Conservation (phyloP, 2,888 invertebrate species). For the Tenthredo mesomela region DNA sequence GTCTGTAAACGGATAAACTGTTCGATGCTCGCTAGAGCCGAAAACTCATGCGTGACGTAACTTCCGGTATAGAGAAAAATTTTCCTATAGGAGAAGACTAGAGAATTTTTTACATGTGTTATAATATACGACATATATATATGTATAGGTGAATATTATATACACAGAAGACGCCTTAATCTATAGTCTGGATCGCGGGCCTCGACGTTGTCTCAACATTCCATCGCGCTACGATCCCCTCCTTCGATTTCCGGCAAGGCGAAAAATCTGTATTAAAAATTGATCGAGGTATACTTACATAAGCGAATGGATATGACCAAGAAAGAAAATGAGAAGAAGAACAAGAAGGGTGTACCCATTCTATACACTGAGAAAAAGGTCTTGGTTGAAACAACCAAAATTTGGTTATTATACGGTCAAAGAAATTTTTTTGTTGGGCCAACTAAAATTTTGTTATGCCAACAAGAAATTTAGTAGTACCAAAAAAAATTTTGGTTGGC, state of each 20-base stretch:
- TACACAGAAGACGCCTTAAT: background rate
- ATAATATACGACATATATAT: background rate
- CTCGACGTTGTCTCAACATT: background rate
- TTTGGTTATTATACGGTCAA: too few relatives aligned
- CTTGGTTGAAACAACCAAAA: too few relatives aligned
- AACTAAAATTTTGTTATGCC: too few relatives aligned
- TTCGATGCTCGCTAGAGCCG: background rate
- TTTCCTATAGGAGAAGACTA: background rate
- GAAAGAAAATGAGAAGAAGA: too few relatives aligned
- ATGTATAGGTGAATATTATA: background rate
- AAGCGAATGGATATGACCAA: too few relatives aligned
- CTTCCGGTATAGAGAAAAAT: background rate
- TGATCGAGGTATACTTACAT: too few relatives aligned
- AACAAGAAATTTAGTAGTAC: too few relatives aligned
- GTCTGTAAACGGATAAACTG: slow-evolving; percentile 36
- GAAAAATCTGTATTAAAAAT: background rate
- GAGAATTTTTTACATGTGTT: background rate
- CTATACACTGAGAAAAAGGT: too few relatives aligned
- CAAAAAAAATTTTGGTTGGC: too few relatives aligned
- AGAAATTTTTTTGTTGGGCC: too few relatives aligned
- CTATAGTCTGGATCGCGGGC: background rate
- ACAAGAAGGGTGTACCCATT: background rate
- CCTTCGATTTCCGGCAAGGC: background rate
- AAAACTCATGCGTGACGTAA: background rate
- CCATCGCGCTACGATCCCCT: background rate